Evolutionary conservation across 2,113 vertebrate species (phyloP).

Genomic region (Petroica traversi): DNA sequence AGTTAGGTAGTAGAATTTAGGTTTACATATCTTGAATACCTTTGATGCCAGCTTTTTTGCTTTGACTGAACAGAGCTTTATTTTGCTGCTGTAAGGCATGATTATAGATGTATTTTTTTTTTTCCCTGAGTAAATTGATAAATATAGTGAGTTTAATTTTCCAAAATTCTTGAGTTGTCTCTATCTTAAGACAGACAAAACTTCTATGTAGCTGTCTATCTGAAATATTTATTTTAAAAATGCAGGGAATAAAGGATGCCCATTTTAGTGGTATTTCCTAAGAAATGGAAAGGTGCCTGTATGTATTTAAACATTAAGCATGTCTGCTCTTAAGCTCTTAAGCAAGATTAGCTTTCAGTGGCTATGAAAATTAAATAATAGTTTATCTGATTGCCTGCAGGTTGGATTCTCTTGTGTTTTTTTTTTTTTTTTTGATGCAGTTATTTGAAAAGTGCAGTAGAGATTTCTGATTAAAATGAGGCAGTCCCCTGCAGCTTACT

Average conservation of each 20-base stretch:
- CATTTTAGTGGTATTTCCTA: background rate
- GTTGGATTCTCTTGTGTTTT: background rate
- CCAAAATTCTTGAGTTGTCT: background rate
- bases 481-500: background rate
- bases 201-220: background rate
- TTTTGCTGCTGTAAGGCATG: background rate
- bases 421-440: background rate
- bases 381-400: background rate
- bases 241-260: background rate
- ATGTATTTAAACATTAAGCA: background rate
- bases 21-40: background rate
- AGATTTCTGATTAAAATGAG: background rate
- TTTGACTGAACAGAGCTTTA: background rate
- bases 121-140: background rate
- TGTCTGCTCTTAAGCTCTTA: background rate
- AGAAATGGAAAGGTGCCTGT: background rate
- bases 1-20: background rate
- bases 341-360: background rate
- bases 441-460: background rate
- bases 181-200: background rate
- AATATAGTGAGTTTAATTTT: background rate
- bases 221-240: background rate
- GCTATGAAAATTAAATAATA: background rate
- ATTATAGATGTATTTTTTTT: background rate
- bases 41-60: background rate